phyloP scores from a whole-genome alignment of 2,797 vertebrate species.

The Holocentrus rufus region DNA sequence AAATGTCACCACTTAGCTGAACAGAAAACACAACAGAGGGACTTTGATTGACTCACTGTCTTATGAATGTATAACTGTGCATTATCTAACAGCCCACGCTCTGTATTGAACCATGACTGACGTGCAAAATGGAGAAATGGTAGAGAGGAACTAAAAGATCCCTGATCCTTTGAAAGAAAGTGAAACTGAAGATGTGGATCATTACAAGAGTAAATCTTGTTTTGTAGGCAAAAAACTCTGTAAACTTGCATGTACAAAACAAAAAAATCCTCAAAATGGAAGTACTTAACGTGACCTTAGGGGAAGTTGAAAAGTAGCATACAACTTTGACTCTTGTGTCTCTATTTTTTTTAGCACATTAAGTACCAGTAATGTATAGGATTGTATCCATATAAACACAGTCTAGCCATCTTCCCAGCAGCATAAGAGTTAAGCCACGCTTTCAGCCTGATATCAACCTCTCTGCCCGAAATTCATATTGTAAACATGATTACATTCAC shows the following conservation, averaged over 20 bases:
- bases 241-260: background rate
- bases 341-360: slow-evolving; percentile 22
- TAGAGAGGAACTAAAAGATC: no score
- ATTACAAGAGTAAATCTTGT: no score
- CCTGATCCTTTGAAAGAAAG: slow-evolving; percentile 14
- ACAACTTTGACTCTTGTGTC: slow-evolving; percentile 14
- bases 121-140: no score
- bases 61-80: background rate
- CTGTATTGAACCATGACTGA: no score
- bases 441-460: no score
- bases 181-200: slow-evolving; percentile 36
- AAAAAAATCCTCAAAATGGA: background rate
- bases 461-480: no score
- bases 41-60: slow-evolving; percentile 6
- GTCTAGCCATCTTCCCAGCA: no score
- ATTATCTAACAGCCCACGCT: no score
- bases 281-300: background rate
- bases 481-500: no score
- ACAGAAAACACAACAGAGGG: background rate
- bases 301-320: slow-evolving; percentile 18
- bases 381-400: no score
- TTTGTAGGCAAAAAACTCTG: background rate
- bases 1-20: background rate
- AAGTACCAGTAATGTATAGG: no score
- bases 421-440: no score